Base-by-base conservation (phyloP, 2,113 vertebrate genomes). In the Saguinus midas region DNA sequence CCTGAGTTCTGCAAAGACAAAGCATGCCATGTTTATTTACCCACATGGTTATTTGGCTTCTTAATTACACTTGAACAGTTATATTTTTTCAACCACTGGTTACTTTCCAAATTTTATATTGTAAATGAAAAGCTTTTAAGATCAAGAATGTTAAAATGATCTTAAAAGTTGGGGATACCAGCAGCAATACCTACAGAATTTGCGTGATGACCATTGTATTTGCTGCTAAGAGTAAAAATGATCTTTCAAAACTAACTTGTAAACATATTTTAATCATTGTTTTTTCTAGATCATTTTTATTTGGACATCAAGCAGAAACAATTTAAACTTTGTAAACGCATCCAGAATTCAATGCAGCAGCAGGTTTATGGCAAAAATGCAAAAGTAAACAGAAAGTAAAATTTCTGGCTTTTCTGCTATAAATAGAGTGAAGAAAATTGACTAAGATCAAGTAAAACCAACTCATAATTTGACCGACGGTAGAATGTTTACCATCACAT, bases 401-500 rank as follows among this genome's bases (percentile, higher is more conserved):
- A 97, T 98, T 98, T 98, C 98, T 98, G 98, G 97, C 96, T 87
- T 98, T 98, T 98, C 98, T 98, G 98, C 98, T 99, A 98, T 98
- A 98, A 98, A 98, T 98, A 98, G 97, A 97, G 96, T 92, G 97
- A 97, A 97, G 97, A 97, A 97, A 96, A 98, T 97, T 98, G 98
- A 98, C 97, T 98, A 96, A 98, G 98, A 98, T 98, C 98, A 97
- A 98, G 98, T 98, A 98, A 98, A 98, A 98, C 95, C 76, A 93
- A 97, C 66, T 96, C 96, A 95, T 40, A 98, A 98, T 98, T 98
- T 98, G 97, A 96, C 98, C 98, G 98, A 99, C 98, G 99, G 98
- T 98, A 98, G 98, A 98, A 98, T 98, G 97, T 98, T 98, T 98
- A 98, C 98, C 98, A 98, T 98, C 98, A 98, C 98, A 98, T 99